Base-by-base conservation (phyloP, 2,113 vertebrate genomes). In the human region DNA sequence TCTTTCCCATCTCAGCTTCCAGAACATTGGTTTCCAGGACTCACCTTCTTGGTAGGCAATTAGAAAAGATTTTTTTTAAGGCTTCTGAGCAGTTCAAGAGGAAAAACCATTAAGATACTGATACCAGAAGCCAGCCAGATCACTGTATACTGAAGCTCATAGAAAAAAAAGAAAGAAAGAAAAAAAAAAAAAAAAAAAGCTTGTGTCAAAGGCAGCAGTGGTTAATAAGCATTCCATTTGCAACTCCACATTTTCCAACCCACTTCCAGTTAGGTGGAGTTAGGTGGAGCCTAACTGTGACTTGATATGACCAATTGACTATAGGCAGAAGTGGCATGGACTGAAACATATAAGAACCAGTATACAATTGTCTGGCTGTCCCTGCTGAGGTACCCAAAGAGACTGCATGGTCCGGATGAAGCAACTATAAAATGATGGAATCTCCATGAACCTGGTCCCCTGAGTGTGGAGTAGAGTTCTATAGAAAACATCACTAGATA, bases 131-230 rank as follows among this genome's bases (percentile, higher is more conserved):
- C 38, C n/a, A 68, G 40, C 18, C 25, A 18, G 48, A 45, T 86
- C 38, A 22, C 5, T 45, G 40, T 25, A 8, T 22, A 20, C 48
- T 38, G 35, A 72, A 55, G 45, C 45, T 72, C 22, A 43, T 2
- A 6, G 86, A 40, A 68, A 64, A 64, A 30, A 64, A 59, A 9
- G 57, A 25, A 25, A 10, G 57, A 23, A 25, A 25, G 57, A 25
- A 3, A 23, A 2, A 2, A 27, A 61, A 0, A 23, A 5, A 0
- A 61, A 64, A 30, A 8, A 48, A 92, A 30, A 23, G 2, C 7
- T 38, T 35, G 50, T 73, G 38, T 10, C 40, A 87, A 59, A 89
- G 25, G 43, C 72, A 70, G 18, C 32, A n/a, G 14, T 2, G 4
- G 64, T 55, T 48, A 25, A 30, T 6, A 88, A 85, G 57, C 40